Evolutionary conservation across 2,888 invertebrate species (phyloP).

Genomic region (Pantelozetes paolii): DNA sequence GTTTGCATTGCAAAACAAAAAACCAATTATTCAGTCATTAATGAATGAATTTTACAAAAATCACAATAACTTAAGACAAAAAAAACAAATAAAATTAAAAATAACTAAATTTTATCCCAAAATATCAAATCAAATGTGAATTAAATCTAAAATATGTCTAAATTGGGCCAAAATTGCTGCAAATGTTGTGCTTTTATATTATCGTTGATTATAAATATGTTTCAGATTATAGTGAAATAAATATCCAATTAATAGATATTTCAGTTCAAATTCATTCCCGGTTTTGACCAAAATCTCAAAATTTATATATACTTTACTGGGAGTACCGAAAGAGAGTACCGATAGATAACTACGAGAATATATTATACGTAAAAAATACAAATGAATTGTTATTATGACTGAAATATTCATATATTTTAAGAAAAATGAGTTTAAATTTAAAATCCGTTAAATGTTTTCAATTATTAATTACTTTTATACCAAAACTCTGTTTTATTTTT

Average conservation of each 20-base stretch:
- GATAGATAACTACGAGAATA: constrained; percentile 19
- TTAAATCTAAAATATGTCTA: no score
- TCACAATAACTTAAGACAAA: no score
- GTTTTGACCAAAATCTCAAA: neutral
- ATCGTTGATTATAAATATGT: no score
- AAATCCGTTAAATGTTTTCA: neutral
- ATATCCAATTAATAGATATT: neutral
- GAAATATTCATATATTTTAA: neutral
- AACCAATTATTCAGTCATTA: no score
- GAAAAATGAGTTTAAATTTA: neutral
- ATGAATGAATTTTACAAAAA: no score
- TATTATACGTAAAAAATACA: neutral
- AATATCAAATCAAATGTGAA: no score
- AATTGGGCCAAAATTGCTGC: no score
- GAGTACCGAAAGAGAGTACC: no score
- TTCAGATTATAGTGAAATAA: neutral
- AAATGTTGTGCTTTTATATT: no score
- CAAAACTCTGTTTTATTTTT: neutral
- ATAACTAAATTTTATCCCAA: no score
- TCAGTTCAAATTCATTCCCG: neutral
- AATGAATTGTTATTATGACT: constrained; percentile 11
- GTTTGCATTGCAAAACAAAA: no score
- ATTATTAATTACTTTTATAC: neutral
- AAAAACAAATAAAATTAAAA: no score
- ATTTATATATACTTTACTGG: neutral